Evolutionary conservation across 2,888 invertebrate genomes (phyloP).

Genomic region (Lithodes maja): DNA sequence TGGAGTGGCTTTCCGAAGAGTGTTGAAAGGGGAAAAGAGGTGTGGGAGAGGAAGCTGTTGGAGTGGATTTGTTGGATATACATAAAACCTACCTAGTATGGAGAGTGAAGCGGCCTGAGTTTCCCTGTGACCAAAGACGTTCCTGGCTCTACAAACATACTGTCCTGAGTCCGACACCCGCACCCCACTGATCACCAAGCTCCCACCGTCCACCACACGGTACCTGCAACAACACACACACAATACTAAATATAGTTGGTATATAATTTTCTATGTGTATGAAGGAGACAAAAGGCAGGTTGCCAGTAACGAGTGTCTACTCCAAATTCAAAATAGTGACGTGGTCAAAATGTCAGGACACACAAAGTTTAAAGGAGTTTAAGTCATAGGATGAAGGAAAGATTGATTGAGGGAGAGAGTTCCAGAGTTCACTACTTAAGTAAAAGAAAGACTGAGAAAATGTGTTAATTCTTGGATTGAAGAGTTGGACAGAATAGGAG

Average conservation of each 20-base stretch:
- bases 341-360: not conserved
- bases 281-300: no score
- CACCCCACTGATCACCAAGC: slow-evolving; percentile 92
- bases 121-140: slow-evolving; percentile 85
- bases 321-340: not conserved
- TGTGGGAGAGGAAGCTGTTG: no score
- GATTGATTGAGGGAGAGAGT: no score
- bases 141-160: slow-evolving; percentile 93
- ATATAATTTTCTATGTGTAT: not conserved
- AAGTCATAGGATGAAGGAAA: no score
- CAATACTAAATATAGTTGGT: not conserved
- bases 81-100: slow-evolving; percentile 82
- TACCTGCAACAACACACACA: slow-evolving; percentile 73
- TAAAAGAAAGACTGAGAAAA: no score
- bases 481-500: no score
- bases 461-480: no score
- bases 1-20: no score
- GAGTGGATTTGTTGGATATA: not conserved
- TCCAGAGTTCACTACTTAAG: no score
- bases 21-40: no score
- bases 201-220: slow-evolving; percentile 89
- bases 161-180: slow-evolving; percentile 92
- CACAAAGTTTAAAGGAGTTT: not conserved
- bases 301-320: no score
- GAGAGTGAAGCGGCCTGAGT: slow-evolving; percentile 87